Conservation (phyloP, 2,888 invertebrate species). For the Phasia obesa region DNA sequence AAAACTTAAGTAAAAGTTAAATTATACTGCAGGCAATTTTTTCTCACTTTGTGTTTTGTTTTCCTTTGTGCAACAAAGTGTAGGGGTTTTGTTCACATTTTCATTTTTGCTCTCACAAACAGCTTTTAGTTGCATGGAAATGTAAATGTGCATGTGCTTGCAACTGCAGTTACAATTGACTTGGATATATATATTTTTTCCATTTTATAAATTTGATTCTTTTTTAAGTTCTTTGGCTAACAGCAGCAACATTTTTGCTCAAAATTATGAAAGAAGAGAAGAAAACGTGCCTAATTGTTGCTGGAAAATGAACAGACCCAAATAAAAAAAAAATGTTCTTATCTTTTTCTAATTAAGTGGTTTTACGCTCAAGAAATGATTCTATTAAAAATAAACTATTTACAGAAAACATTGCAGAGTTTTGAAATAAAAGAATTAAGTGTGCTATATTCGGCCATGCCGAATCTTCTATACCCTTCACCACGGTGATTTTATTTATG, state of each 20-base stretch:
- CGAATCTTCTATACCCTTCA: no score
- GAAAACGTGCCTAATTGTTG: conserved; percentile 61
- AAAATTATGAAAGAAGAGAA: conserved; percentile 16
- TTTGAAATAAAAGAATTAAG: no score
- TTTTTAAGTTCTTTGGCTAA: background rate
- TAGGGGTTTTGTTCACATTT: background rate
- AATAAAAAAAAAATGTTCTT: conserved; percentile 5
- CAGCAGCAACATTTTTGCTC: no score
- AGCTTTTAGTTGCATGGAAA: background rate
- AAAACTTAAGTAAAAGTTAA: conserved; percentile 27
- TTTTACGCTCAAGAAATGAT: conserved; percentile 8
- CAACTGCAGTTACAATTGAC: conserved; percentile 1
- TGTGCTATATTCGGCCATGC: no score
- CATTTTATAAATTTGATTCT: no score
- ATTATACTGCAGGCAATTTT: conserved; percentile 37
- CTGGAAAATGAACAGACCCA: conserved; percentile 13
- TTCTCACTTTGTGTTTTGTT: background rate
- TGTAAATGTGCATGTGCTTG: background rate
- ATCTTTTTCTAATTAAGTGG: conserved; percentile 9
- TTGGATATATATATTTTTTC: no score
- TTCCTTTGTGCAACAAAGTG: background rate
- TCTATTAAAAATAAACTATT: background rate
- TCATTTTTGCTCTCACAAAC: background rate
- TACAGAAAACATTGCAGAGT: no score
- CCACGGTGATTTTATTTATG: no score